Conservation (phyloP, 2,888 invertebrate species). For the Ecliptopera silaceata region DNA sequence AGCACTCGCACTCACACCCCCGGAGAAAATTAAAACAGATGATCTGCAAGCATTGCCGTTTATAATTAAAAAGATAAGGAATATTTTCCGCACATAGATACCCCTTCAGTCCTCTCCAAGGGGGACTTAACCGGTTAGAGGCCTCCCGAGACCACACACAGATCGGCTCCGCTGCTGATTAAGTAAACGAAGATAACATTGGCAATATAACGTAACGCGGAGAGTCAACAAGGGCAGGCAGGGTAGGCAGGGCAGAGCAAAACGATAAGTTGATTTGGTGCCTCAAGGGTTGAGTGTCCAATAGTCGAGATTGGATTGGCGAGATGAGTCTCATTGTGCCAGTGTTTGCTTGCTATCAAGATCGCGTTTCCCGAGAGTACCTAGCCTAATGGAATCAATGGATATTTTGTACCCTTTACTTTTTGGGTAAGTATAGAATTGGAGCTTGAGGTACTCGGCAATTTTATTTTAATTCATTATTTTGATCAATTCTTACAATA, state of each 20-base stretch:
- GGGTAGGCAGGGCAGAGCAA: slow-evolving; percentile 50
- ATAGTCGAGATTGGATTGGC: slow-evolving; percentile 80
- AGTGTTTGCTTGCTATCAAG: slow-evolving; percentile 40
- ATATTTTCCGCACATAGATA: slow-evolving; percentile 70
- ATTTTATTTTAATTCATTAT: not conserved
- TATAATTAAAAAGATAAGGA: slow-evolving; percentile 83
- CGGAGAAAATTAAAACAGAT: slow-evolving; percentile 76
- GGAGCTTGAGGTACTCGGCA: not conserved
- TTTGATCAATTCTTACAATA: too few relatives aligned
- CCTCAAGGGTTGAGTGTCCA: slow-evolving; percentile 76
- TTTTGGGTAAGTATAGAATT: not conserved
- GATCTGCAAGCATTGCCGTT: slow-evolving; percentile 71
- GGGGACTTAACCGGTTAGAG: slow-evolving; percentile 61
- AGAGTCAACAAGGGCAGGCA: slow-evolving; percentile 78
- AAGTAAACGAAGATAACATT: slow-evolving; percentile 82
- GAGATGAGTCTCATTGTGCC: slow-evolving; percentile 67
- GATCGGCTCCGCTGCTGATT: slow-evolving; percentile 74
- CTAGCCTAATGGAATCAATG: slow-evolving; percentile 13
- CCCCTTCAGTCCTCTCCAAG: slow-evolving; percentile 55
- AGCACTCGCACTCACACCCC: slow-evolving; percentile 12
- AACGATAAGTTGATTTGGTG: slow-evolving; percentile 79
- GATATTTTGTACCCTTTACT: slow-evolving; percentile 9
- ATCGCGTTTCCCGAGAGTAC: slow-evolving; percentile 40
- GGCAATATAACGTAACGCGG: slow-evolving; percentile 73
- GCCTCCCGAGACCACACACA: slow-evolving; percentile 70